A percentile compares a stretch with the other conserved stretches of the same genome.
These are phyloP conservation scores for Chaetodon auriga DNA, from an alignment of 2,113 vertebrate species.

Conservation along the genomic window DNA sequence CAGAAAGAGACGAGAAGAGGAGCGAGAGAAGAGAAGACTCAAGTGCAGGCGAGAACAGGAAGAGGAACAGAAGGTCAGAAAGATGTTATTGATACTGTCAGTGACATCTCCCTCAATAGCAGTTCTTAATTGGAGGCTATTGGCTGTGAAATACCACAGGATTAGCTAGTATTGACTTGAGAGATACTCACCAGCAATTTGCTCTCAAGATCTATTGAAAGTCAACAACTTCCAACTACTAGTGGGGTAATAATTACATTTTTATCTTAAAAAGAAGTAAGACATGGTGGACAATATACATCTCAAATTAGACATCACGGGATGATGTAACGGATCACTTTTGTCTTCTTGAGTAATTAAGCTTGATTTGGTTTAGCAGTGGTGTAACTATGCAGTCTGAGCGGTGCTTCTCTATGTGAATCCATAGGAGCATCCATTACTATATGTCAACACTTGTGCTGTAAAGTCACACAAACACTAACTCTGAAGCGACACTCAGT, in stretches of 20 bases:
- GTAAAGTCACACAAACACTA: slow-evolving; percentile 4
- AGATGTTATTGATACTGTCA: slow-evolving; percentile 78
- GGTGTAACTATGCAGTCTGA: not conserved
- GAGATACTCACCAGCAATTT: slow-evolving; percentile 68
- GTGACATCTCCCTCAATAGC: slow-evolving; percentile 64
- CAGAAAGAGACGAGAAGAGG: not conserved
- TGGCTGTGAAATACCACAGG: slow-evolving; percentile 80
- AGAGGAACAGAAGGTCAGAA: slow-evolving; percentile 62
- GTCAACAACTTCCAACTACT: slow-evolving; percentile 54
- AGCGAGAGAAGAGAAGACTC: not conserved
- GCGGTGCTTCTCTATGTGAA: not conserved
- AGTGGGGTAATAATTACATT: slow-evolving; percentile 37
- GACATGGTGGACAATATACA: not conserved
- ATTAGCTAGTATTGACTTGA: slow-evolving; percentile 73
- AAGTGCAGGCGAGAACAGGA: slow-evolving; percentile 39
- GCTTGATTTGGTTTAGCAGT: not conserved
- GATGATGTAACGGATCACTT: not conserved
- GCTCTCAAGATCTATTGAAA: slow-evolving; percentile 56
- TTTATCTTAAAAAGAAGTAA: slow-evolving; percentile 3
- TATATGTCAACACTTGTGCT: slow-evolving; percentile 4
- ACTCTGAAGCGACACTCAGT: slow-evolving; percentile 27
- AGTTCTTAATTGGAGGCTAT: slow-evolving; percentile 76
- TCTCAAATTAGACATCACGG: not conserved
- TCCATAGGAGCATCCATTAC: not conserved
- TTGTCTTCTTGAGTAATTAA: not conserved